These are phyloP conservation scores for Naso thynnoides DNA, from an alignment of 2,797 vertebrate species.

Conservation along the genomic window DNA sequence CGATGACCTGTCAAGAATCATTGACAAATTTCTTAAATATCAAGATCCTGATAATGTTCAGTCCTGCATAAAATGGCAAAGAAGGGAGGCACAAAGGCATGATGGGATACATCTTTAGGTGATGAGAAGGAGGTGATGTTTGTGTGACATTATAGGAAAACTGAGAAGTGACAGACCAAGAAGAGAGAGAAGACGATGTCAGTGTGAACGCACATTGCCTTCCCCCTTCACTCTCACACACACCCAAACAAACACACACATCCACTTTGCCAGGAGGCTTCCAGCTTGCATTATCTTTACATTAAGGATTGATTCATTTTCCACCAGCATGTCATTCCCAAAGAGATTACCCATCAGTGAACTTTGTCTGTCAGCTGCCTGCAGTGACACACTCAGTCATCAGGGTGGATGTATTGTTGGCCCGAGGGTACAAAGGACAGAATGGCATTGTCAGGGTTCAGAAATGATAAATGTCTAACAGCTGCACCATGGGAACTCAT, in stretches of 20 bases:
- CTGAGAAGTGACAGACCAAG: slow-evolving; percentile 6
- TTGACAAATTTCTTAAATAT: slow-evolving; percentile 34
- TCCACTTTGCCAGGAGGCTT: slow-evolving; percentile 17
- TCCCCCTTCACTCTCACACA: not conserved
- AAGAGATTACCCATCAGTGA: slow-evolving; percentile 48
- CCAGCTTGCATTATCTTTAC: slow-evolving; percentile 49
- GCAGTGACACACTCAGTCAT: slow-evolving; percentile 37
- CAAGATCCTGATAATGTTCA: slow-evolving; percentile 3
- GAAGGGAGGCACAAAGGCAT: not conserved
- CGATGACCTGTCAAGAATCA: slow-evolving; percentile 46
- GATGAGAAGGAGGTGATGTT: slow-evolving; percentile 19
- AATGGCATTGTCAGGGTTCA: slow-evolving; percentile 35
- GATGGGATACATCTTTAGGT: slow-evolving; percentile 3
- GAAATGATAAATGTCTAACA: slow-evolving; percentile 40
- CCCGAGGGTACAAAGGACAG: slow-evolving; percentile 44
- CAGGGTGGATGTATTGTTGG: slow-evolving; percentile 26
- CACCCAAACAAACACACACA: slow-evolving; percentile 7
- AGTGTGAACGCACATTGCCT: slow-evolving; percentile 7
- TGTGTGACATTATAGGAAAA: slow-evolving; percentile 1
- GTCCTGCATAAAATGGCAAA: not conserved
- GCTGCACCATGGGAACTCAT: not conserved
- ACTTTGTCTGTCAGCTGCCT: slow-evolving; percentile 35
- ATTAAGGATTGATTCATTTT: slow-evolving; percentile 56
- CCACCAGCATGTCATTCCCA: slow-evolving; percentile 13
- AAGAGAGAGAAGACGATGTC: slow-evolving; percentile 3